A percentile compares a stretch with the other conserved stretches of the same genome.
phyloP scores from a whole-genome alignment of 2,888 invertebrate species.

The Notocelia uddmanniana region DNA sequence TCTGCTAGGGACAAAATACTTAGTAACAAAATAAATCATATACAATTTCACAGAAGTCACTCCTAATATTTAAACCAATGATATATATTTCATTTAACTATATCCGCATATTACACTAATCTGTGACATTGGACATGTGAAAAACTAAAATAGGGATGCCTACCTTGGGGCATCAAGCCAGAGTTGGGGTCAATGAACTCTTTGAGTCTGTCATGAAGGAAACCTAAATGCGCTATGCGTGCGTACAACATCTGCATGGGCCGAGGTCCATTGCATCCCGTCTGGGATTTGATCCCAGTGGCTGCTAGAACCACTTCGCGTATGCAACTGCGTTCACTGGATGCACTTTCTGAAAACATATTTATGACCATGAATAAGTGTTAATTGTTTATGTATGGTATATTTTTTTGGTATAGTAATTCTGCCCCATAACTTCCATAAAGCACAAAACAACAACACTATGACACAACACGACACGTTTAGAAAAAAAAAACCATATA shows the following conservation, averaged over 20 bases:
- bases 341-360: conserved; percentile 54
- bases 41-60: too few species aligned
- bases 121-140: too few species aligned
- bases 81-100: too few species aligned
- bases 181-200: conserved; percentile 92
- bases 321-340: conserved; percentile 76
- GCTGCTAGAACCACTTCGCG: conserved; percentile 94
- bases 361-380: neutral
- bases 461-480: too few species aligned
- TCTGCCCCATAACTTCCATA: too few species aligned
- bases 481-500: too few species aligned
- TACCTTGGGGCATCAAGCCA: conserved; percentile 86
- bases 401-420: too few species aligned
- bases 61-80: too few species aligned
- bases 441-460: too few species aligned
- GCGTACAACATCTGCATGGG: conserved; percentile 88
- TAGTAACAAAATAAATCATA: too few species aligned
- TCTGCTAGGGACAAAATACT: too few species aligned
- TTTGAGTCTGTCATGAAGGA: conserved; percentile 92
- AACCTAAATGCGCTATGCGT: conserved; percentile 94
- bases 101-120: too few species aligned
- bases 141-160: neutral
- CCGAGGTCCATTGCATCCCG: conserved; percentile 72
- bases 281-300: conserved; percentile 94
- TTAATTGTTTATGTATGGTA: neutral